Conservation (phyloP, 2,113 vertebrate genomes). For the Indicator indicator region DNA sequence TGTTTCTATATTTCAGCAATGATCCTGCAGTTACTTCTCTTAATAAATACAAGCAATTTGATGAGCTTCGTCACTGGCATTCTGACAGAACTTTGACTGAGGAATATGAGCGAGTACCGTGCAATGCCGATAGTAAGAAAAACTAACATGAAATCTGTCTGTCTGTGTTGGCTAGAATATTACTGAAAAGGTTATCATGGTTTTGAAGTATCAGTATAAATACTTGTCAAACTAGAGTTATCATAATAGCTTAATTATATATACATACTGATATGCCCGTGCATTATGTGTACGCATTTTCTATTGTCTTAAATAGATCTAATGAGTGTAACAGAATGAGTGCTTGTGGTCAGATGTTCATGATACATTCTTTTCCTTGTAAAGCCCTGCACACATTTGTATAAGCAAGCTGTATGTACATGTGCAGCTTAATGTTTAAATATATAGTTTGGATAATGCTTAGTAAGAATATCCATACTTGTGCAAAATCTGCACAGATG, state of each 20-base stretch:
- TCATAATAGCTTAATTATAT: not conserved
- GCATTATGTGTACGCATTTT: not conserved
- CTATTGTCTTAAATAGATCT: not conserved
- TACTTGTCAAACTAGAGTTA: not conserved
- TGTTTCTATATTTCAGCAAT: constrained; percentile 14
- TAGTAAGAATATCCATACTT: not conserved
- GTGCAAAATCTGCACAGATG: not conserved
- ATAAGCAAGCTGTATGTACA: not conserved
- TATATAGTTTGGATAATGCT: not conserved
- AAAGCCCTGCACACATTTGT: not conserved
- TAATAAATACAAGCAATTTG: constrained; percentile 25
- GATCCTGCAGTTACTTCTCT: constrained; percentile 29
- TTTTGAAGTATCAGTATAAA: not conserved
- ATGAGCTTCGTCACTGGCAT: constrained; percentile 61
- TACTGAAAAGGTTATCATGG: not conserved
- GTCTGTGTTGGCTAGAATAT: not conserved
- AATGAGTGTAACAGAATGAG: not conserved
- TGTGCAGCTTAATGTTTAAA: not conserved
- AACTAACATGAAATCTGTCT: not conserved
- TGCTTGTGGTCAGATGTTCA: not conserved
- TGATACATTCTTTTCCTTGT: not conserved
- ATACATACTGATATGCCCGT: not conserved
- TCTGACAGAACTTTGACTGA: constrained; percentile 47
- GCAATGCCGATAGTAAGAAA: not conserved
- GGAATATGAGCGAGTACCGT: not conserved